phyloP scores from a whole-genome alignment of 2,797 vertebrate genomes.

The Pseudotriccus pelzelni region DNA sequence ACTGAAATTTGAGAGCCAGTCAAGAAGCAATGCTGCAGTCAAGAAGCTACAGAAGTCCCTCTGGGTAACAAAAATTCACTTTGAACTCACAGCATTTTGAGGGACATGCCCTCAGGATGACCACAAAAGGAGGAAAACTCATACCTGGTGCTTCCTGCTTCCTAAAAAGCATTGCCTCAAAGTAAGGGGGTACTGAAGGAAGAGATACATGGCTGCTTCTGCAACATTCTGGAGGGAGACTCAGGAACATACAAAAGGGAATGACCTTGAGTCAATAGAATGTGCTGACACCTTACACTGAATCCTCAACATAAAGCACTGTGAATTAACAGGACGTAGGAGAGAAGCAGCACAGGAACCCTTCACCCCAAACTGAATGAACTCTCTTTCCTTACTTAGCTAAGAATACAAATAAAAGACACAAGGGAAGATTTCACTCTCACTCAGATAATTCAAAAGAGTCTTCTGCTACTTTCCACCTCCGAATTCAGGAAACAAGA shows the following conservation, averaged over 20 bases:
- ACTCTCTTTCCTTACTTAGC: not conserved
- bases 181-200: not conserved
- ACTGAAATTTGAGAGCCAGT: not conserved
- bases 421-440: not conserved
- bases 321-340: fast-evolving
- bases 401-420: not conserved
- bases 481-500: not conserved
- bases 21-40: not conserved
- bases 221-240: not conserved
- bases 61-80: not conserved
- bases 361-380: not conserved
- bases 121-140: not conserved
- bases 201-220: not conserved
- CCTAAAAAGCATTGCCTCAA: not conserved
- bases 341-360: not conserved
- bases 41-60: not conserved
- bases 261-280: fast-evolving
- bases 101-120: fast-evolving
- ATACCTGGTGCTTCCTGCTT: not conserved
- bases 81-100: not conserved
- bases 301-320: not conserved
- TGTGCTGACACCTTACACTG: fast-evolving
- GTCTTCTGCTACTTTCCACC: not conserved
- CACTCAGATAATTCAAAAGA: not conserved
- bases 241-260: fast-evolving